These are phyloP conservation scores for Lindbergichthys nudifrons DNA, from an alignment of 2,797 vertebrate genomes.

Conservation along the genomic window DNA sequence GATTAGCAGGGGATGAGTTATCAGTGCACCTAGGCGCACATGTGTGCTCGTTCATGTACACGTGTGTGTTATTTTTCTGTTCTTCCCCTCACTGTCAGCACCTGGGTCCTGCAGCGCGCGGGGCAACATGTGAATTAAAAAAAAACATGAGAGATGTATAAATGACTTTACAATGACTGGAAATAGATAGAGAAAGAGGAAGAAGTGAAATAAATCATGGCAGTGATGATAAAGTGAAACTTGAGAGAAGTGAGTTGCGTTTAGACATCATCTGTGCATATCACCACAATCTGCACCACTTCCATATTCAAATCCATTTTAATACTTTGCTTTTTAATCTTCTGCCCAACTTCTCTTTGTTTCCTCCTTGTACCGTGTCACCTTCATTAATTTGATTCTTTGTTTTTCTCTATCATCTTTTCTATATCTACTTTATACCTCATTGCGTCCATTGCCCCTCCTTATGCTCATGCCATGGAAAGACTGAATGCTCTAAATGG, in stretches of 20 bases:
- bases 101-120: constrained; percentile 62
- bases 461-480: constrained; percentile 65
- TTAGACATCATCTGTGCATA: constrained; percentile 53
- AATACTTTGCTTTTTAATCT: neutral
- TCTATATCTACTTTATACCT: constrained; percentile 41
- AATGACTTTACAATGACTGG: constrained; percentile 38
- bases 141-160: constrained; percentile 57
- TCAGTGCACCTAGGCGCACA: constrained; percentile 5
- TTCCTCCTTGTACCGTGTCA: constrained; percentile 18
- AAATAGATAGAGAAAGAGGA: constrained; percentile 28
- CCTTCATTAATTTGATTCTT: constrained; percentile 14
- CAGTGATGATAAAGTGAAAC: constrained; percentile 67
- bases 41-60: neutral
- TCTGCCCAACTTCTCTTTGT: neutral
- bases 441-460: constrained; percentile 24
- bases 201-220: constrained; percentile 66
- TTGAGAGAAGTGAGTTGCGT: constrained; percentile 53
- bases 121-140: constrained; percentile 59
- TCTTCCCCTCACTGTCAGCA: constrained; percentile 61
- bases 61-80: constrained; percentile 40
- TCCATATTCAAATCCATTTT: constrained; percentile 52
- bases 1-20: constrained; percentile 35
- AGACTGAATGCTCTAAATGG: constrained; percentile 66
- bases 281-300: constrained; percentile 56
- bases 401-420: constrained; percentile 27